These are phyloP conservation scores for Bucco capensis DNA, from an alignment of 2,113 vertebrate species.

Conservation along the genomic window DNA sequence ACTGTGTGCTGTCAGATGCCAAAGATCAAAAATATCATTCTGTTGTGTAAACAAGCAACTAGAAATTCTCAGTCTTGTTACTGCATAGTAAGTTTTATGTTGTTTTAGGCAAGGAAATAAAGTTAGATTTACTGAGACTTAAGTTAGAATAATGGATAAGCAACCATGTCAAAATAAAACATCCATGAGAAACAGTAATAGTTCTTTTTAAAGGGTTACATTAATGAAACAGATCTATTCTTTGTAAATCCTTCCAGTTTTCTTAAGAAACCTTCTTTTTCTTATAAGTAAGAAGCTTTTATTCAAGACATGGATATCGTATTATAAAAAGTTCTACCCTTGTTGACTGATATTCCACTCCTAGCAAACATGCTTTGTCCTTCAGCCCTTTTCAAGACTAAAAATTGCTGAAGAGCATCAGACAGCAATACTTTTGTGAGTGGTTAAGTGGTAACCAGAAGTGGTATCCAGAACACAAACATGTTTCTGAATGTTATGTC, in stretches of 20 bases:
- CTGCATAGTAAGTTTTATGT: not conserved
- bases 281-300: not conserved
- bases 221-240: not conserved
- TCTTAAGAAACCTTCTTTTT: not conserved
- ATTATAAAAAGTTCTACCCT: not conserved
- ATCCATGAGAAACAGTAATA: not conserved
- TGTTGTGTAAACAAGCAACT: not conserved
- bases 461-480: not conserved
- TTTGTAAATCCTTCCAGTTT: not conserved
- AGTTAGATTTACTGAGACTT: not conserved
- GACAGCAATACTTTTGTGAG: not conserved
- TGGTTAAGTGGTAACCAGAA: not conserved
- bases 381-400: not conserved
- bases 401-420: not conserved
- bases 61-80: not conserved
- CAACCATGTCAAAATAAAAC: not conserved
- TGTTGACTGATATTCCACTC: not conserved
- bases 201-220: not conserved
- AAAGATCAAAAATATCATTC: not conserved
- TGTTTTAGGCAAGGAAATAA: not conserved
- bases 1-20: not conserved
- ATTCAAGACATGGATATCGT: not conserved
- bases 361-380: not conserved
- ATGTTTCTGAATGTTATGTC: not conserved
- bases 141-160: not conserved